These are phyloP conservation scores for Protodeltote pygarga DNA, from an alignment of 2,888 invertebrate genomes.

Conservation along the genomic window DNA sequence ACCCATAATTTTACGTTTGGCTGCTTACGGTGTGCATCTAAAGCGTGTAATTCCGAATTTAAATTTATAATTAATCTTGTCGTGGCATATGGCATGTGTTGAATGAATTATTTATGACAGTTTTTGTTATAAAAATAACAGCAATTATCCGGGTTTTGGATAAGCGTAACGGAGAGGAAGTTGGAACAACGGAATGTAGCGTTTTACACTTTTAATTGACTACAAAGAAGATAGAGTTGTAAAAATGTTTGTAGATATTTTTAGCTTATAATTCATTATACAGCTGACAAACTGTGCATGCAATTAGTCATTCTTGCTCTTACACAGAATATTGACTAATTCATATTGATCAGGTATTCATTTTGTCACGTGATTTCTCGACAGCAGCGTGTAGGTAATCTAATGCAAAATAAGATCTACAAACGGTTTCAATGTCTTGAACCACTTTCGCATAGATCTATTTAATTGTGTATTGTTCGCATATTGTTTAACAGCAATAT, in stretches of 20 bases:
- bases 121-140: constrained; percentile 50
- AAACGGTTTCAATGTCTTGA: no score
- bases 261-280: no score
- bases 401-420: no score
- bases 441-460: no score
- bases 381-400: no score
- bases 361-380: no score
- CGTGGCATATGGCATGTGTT: constrained; percentile 55
- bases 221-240: neutral
- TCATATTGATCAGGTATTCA: no score
- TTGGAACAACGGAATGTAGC: constrained; percentile 7
- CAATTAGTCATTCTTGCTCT: no score
- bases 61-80: constrained; percentile 56
- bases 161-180: constrained; percentile 27
- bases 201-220: constrained; percentile 1
- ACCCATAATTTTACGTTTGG: constrained; percentile 52
- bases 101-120: constrained; percentile 55
- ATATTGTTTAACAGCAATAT: no score
- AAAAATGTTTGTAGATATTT: neutral
- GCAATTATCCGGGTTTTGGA: constrained; percentile 35
- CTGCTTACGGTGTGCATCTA: constrained; percentile 37
- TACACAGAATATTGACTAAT: no score
- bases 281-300: no score
- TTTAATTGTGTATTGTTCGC: no score
- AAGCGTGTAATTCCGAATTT: constrained; percentile 53